Conservation (phyloP, 2,797 vertebrate genomes). For the Arrhamphus sclerolepis region DNA sequence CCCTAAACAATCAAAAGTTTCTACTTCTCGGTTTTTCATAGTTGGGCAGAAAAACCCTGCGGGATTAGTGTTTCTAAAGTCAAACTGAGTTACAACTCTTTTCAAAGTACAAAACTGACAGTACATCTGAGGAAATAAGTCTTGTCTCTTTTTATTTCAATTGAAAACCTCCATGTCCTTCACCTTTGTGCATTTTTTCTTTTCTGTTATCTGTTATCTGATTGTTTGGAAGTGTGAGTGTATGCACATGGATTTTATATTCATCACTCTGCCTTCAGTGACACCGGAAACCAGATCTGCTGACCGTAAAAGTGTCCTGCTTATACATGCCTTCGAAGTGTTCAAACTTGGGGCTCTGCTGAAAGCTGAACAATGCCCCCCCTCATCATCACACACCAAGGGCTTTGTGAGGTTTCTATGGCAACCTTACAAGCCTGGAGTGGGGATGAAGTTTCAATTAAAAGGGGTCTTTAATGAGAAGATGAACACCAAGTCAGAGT, state of each 20-base stretch:
- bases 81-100: not conserved
- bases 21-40: slow-evolving; percentile 19
- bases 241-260: too few relatives aligned
- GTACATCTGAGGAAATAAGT: not conserved
- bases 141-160: not conserved
- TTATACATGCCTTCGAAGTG: not conserved
- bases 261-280: too few relatives aligned
- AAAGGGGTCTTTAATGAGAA: slow-evolving; percentile 13
- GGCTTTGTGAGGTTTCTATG: slow-evolving; percentile 46
- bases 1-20: slow-evolving; percentile 23
- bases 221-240: not conserved
- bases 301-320: too few relatives aligned
- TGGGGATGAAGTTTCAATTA: slow-evolving; percentile 15
- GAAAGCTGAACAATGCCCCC: slow-evolving; percentile 13
- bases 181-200: not conserved
- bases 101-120: not conserved
- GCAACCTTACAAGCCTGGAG: slow-evolving; percentile 37
- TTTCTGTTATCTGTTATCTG: not conserved
- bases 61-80: not conserved
- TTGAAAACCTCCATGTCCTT: too few relatives aligned
- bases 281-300: too few relatives aligned
- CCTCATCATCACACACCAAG: not conserved
- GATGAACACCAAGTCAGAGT: slow-evolving; percentile 3
- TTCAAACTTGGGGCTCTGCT: slow-evolving; percentile 4
- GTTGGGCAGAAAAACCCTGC: slow-evolving; percentile 8